These are phyloP conservation scores for Lasioglossum malachurum DNA, from an alignment of 2,888 invertebrate genomes.

Conservation along the genomic window DNA sequence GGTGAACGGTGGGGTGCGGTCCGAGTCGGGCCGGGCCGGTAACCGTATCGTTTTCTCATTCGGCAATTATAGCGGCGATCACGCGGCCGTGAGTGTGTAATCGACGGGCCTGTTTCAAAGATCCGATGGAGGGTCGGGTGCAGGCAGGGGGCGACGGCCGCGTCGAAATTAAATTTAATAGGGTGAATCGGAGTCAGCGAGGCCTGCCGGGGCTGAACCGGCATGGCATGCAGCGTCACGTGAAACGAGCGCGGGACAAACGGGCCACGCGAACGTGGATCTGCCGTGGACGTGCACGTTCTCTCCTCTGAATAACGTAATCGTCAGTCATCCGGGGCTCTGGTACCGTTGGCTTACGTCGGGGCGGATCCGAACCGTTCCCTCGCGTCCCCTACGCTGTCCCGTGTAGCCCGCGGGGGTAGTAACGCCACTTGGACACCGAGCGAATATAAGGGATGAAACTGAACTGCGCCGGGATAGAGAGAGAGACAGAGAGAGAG, in stretches of 20 bases:
- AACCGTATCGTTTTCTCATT: slow-evolving; percentile 42
- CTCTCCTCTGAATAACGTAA: slow-evolving; percentile 73
- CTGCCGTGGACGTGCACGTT: slow-evolving; percentile 60
- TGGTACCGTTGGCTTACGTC: slow-evolving; percentile 74
- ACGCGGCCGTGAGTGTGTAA: slow-evolving; percentile 59
- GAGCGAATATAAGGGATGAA: slow-evolving; percentile 69
- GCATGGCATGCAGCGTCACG: slow-evolving; percentile 49
- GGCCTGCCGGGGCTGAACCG: slow-evolving; percentile 46
- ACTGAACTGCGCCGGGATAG: neutral
- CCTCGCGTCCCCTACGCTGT: slow-evolving; percentile 41
- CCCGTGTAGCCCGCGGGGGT: slow-evolving; percentile 41
- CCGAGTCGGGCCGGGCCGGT: neutral
- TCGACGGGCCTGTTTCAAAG: slow-evolving; percentile 64
- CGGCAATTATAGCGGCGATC: slow-evolving; percentile 56
- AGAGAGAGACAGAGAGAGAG: no score
- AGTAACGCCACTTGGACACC: slow-evolving; percentile 73
- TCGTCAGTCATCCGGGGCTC: slow-evolving; percentile 76
- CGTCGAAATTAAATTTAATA: slow-evolving; percentile 82
- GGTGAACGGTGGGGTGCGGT: slow-evolving; percentile 16
- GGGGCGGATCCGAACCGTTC: slow-evolving; percentile 38
- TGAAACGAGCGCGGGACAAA: slow-evolving; percentile 66
- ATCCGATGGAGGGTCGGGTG: slow-evolving; percentile 46
- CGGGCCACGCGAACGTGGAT: slow-evolving; percentile 61
- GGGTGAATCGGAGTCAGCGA: slow-evolving; percentile 80
- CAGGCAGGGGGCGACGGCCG: slow-evolving; percentile 1